Evolutionary conservation across 2,888 invertebrate genomes (phyloP), one percentile per base, ranked within the genome.

Genomic region (Gonocerus acuteangulatus): DNA sequence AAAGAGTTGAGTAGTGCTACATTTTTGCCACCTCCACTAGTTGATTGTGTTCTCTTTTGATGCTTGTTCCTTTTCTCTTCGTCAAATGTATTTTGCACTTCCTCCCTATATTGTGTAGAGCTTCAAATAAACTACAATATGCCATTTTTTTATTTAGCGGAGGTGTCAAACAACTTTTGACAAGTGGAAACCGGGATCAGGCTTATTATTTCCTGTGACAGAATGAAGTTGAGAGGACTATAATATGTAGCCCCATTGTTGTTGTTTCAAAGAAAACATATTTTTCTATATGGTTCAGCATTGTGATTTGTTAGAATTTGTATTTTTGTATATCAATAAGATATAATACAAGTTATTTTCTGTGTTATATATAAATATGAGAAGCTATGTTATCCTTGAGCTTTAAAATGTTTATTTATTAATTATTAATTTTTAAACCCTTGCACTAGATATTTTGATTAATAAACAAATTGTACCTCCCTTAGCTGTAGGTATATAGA

Each of bases 281-380:
- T 64, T 64, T 64, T 64, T 64, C 58, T 64, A 64, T 52, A 52
- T 64, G 59, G 59, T 64, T 64, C 64, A 62, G 62, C 62, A 64
- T 64, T 64, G 64, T 64, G 64, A 64, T 64, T 64, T 64, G 64
- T 64, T 64, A 64, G 64, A 64, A 62, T 61, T 64, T 64, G 64
- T 64, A 64, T 64, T 64, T 64, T 64, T 64, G 64, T 64, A 64
- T 62, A 61, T 64, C 63, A 49, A 51, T 48, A 51, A 63, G 45
- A 60, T 61, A 61, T 61, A 63, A 60, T 48, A 61, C 61, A 57
- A 63, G 61, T 63, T 63, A 58, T 63, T 63, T 58, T 56, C 60
- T 44, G 36, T 52, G 52, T 52, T 52, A 52, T 3, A 39, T 36
- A 39, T 47, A 39, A 39, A 39, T 34, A 52, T 34, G 34, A 39